These are phyloP conservation scores for Thermophis baileyi DNA, from an alignment of 2,113 vertebrate species.

Conservation along the genomic window DNA sequence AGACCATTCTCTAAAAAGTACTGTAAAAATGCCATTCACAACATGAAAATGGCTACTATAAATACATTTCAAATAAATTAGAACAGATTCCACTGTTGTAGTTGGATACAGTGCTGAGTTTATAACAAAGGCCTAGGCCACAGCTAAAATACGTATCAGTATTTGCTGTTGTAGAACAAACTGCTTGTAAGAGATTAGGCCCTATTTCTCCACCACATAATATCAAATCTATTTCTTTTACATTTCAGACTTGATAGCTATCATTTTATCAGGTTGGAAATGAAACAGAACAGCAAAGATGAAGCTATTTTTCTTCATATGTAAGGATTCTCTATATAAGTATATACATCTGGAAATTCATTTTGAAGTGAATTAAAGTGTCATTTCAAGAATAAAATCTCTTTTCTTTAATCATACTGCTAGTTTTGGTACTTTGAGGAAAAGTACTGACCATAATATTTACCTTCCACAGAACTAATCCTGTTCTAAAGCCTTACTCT, in stretches of 20 bases:
- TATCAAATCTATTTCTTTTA: background rate
- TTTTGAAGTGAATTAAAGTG: background rate
- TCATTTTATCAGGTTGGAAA: background rate
- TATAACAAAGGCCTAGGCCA: background rate
- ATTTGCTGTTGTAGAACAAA: background rate
- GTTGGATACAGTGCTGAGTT: background rate
- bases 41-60: background rate
- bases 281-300: background rate
- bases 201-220: background rate
- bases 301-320: no score
- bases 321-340: background rate
- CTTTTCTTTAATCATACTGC: background rate
- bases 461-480: background rate
- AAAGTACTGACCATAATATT: background rate
- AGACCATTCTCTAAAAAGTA: background rate
- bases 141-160: background rate
- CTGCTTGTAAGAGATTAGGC: background rate
- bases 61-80: constrained; percentile 1
- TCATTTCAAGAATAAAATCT: background rate
- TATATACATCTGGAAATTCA: background rate
- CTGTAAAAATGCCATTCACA: background rate
- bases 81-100: background rate
- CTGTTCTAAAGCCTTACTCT: no score
- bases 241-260: background rate
- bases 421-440: background rate